Conservation (phyloP, 2,113 vertebrate species). For the Lucifuga dentata region DNA sequence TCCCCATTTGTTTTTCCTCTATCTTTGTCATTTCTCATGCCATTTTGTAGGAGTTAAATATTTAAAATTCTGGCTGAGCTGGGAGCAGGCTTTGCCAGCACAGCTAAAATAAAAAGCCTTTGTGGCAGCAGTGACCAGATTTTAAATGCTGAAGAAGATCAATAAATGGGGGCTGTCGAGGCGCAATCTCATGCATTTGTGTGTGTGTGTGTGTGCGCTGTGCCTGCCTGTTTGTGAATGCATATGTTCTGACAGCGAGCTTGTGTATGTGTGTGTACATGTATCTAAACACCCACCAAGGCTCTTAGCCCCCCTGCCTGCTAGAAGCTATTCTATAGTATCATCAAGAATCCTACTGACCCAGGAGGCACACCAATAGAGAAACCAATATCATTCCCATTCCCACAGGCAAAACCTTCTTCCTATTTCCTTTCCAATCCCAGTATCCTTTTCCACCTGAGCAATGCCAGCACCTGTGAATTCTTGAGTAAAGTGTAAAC, state of each 20-base stretch:
- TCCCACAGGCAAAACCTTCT: conserved; percentile 59
- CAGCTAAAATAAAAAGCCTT: conserved; percentile 92
- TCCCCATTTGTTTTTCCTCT: conserved; percentile 56
- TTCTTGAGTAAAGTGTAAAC: conserved; percentile 80
- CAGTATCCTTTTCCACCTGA: conserved; percentile 68
- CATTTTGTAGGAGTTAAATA: conserved; percentile 88
- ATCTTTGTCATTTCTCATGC: conserved; percentile 81
- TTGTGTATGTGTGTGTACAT: conserved; percentile 37
- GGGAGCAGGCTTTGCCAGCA: conserved; percentile 84
- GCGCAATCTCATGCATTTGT: conserved; percentile 80
- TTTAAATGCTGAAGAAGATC: conserved; percentile 95
- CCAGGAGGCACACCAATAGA: conserved; percentile 79
- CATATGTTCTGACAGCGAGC: conserved; percentile 54
- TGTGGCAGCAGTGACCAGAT: conserved; percentile 91
- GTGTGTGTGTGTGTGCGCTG: conserved; percentile 45
- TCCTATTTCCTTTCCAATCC: conserved; percentile 67
- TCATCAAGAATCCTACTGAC: conserved; percentile 75
- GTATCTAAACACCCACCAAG: conserved; percentile 47
- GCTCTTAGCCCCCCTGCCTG: conserved; percentile 61
- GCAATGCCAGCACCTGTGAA: conserved; percentile 81
- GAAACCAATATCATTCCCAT: conserved; percentile 82
- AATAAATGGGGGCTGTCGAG: conserved; percentile 85
- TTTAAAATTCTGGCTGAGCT: conserved; percentile 86
- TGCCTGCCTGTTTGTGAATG: conserved; percentile 47
- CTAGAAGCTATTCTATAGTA: conserved; percentile 72